Evolutionary conservation across 2,797 vertebrate species (phyloP), one percentile per base, ranked within the genome.

Genomic region (Brachyrhaphis roseni): DNA sequence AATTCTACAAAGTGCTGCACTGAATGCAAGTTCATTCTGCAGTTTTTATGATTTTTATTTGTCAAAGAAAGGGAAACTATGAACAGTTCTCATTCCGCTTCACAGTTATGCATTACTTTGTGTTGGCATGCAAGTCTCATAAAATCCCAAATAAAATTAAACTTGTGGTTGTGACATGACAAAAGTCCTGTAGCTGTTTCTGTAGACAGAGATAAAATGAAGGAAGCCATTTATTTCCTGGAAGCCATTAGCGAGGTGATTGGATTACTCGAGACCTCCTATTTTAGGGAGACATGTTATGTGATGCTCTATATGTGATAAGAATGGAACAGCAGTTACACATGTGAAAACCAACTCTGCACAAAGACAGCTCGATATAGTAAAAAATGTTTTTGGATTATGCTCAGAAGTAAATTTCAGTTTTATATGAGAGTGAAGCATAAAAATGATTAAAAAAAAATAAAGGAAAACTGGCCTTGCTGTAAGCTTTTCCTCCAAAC

Each of bases 231-330:
- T 82, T 82, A 76, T 84, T 85, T 81, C 72, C 70, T 79, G 72
- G 78, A 82, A 77, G 80, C 77, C 77, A 82, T 88, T 77, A 49
- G 72, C 8, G 70, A 47, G 75, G 75, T 2, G 72, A 92, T 89
- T 83, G 78, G 68, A 89, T 91, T 90, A 91, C 82, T 78, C 26
- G 59, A 74, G 66, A 66, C 70, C 82, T 90, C 73, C 66, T 23
- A 53, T 82, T 85, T 85, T 45, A 78, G 64, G 39, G 79, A 77
- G 78, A 79, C 77, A 64, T 81, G 86, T 92, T 83, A 90, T 72
- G 75, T 64, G 85, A 86, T 79, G 83, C 75, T 71, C 72, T 78
- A 45, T 51, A 16, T 76, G 31, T 78, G 80, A 87, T 62, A 70
- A 66, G 71, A 82, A 82, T 53, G 72, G 79, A 77, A 36, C 45